phyloP scores from a whole-genome alignment of 2,113 vertebrate species.

The Otus sunia region DNA sequence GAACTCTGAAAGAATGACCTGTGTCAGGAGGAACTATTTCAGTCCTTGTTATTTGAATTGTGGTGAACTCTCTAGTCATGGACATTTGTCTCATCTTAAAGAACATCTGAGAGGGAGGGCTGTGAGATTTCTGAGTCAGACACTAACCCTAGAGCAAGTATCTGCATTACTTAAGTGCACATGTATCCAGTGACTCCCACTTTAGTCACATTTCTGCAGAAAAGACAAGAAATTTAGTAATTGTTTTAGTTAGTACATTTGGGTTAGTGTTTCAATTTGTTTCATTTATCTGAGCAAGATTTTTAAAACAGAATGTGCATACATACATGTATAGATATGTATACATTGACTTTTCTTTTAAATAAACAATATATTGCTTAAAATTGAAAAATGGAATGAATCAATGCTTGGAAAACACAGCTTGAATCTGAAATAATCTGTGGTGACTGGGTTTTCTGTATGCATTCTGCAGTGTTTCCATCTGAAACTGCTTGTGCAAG shows the following conservation, averaged over 20 bases:
- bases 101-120: not conserved
- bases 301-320: not conserved
- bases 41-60: not conserved
- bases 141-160: not conserved
- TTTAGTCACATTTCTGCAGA: not conserved
- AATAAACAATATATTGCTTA: not conserved
- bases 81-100: not conserved
- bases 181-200: not conserved
- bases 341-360: not conserved
- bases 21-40: not conserved
- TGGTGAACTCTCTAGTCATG: not conserved
- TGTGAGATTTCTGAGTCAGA: slow-evolving; percentile 31
- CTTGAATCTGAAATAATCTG: not conserved
- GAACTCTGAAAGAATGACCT: not conserved
- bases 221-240: not conserved
- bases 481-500: not conserved
- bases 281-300: not conserved
- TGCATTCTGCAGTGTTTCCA: not conserved
- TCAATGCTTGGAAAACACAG: not conserved
- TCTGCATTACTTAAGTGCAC: not conserved
- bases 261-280: not conserved
- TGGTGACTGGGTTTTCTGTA: not conserved
- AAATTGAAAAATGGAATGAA: not conserved
- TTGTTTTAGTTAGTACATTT: not conserved
- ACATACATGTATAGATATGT: not conserved